phyloP scores from a whole-genome alignment of 2,797 vertebrate genomes.

The Smutsia gigantea region DNA sequence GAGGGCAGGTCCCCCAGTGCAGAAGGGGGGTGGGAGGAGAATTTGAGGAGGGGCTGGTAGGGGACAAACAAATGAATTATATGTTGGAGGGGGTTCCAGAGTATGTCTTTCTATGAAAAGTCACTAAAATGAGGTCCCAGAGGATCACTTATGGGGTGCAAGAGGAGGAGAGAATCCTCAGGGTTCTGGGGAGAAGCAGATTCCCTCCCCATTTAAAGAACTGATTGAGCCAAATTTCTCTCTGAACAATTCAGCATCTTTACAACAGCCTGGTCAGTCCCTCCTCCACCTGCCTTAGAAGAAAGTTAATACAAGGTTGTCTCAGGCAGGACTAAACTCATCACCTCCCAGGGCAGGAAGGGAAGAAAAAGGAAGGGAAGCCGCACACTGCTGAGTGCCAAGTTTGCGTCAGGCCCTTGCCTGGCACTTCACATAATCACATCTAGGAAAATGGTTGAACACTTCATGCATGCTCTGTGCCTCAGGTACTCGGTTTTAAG shows the following conservation, averaged over 20 bases:
- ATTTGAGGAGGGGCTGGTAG: background rate
- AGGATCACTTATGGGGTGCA: background rate
- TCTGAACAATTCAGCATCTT: background rate
- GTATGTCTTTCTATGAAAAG: background rate
- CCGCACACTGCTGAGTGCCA: background rate
- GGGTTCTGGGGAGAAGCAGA: background rate
- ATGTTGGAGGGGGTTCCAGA: background rate
- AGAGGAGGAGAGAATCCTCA: background rate
- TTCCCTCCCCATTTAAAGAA: background rate
- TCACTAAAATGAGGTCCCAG: background rate
- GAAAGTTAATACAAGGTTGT: background rate
- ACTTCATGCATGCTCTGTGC: accelerated
- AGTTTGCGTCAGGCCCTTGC: background rate
- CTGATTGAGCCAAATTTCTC: background rate
- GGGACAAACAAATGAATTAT: background rate
- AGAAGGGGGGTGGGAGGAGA: background rate
- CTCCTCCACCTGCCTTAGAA: background rate
- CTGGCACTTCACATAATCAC: background rate
- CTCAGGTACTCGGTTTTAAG: background rate
- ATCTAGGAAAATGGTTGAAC: background rate
- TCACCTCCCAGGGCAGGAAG: background rate
- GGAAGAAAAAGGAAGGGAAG: background rate
- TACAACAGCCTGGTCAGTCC: background rate
- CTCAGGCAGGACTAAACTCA: background rate
- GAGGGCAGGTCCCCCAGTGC: too few species aligned